A percentile compares a stretch with the other conserved stretches of the same genome.
These are phyloP conservation scores for Gymnogyps californianus DNA, from an alignment of 2,113 vertebrate species.

Conservation along the genomic window DNA sequence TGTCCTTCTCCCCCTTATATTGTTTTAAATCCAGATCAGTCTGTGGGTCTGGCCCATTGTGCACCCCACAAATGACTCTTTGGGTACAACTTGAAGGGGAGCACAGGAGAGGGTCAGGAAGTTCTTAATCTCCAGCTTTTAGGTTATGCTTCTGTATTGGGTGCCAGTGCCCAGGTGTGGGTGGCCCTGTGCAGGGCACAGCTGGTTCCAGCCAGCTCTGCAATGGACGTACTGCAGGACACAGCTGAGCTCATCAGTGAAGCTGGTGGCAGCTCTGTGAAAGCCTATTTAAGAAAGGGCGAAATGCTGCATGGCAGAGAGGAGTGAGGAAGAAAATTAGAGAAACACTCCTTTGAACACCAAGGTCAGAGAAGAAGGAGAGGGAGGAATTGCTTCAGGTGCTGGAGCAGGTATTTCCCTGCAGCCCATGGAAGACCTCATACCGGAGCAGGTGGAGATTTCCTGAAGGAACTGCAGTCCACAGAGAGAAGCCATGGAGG, in stretches of 20 bases:
- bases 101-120: background rate
- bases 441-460: background rate
- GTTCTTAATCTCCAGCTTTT: too few species aligned
- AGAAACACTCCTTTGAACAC: background rate
- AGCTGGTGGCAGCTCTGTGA: background rate
- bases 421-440: background rate
- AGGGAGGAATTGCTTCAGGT: background rate
- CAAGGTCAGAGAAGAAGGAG: background rate
- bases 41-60: background rate
- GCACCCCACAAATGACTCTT: background rate
- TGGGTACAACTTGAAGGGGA: background rate
- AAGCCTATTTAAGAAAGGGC: background rate
- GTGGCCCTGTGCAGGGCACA: background rate
- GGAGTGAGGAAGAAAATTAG: background rate
- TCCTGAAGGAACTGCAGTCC: background rate
- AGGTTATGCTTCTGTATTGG: too few species aligned
- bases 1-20: background rate
- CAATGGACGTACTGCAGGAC: fast-evolving
- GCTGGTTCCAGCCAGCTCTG: background rate
- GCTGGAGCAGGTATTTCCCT: background rate
- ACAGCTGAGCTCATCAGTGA: background rate
- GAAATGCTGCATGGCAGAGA: background rate
- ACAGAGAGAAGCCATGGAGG: background rate
- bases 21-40: background rate
- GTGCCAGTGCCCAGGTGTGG: background rate